Conservation (phyloP, 2,888 invertebrate species). For the Eupithecia tripunctaria region DNA sequence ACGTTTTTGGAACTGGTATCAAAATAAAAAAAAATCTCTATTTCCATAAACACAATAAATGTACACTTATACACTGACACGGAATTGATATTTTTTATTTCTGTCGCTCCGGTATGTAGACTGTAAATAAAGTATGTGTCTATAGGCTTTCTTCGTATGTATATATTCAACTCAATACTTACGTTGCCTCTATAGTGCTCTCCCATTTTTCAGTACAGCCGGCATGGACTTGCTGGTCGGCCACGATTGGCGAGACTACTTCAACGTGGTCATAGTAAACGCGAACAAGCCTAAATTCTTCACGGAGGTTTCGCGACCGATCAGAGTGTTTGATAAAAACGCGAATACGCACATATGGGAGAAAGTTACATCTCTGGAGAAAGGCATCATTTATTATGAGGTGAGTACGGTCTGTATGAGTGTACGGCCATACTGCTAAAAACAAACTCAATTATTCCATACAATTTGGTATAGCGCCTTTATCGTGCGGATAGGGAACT, state of each 20-base stretch:
- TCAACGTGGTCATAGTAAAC: conserved; percentile 97
- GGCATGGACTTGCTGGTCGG: conserved; percentile 97
- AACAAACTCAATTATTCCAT: no score
- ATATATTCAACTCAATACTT: no score
- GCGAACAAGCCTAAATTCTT: conserved; percentile 99
- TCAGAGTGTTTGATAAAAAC: conserved; percentile 93
- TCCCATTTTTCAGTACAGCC: conserved; percentile 86
- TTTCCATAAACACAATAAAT: no score
- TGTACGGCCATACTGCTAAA: no score
- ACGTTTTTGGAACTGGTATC: no score
- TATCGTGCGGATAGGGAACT: no score
- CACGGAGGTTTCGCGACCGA: conserved; percentile 95
- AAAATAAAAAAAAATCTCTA: no score
- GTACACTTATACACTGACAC: no score
- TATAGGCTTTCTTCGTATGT: no score
- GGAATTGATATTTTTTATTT: no score
- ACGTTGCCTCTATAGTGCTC: background rate
- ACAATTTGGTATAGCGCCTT: no score
- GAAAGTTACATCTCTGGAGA: conserved; percentile 92
- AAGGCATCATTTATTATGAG: conserved; percentile 96
- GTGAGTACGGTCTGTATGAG: conserved; percentile 74
- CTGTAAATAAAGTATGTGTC: no score
- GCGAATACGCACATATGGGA: conserved; percentile 95
- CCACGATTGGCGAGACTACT: conserved; percentile 93
- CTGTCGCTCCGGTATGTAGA: background rate